Evolutionary conservation across 2,113 vertebrate genomes (phyloP).

Genomic region (Coregonus clupeaformis): DNA sequence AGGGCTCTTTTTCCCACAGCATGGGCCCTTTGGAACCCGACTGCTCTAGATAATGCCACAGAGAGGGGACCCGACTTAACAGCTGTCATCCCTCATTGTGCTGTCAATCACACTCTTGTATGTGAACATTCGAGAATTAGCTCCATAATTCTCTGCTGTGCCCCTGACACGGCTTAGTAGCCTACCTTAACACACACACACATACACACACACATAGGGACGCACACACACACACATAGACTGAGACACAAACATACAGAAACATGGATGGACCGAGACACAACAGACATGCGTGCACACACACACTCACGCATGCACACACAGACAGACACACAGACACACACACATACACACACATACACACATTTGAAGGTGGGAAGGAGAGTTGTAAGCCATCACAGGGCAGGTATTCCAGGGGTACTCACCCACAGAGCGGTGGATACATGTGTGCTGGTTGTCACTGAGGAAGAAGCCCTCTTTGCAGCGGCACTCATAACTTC

Average conservation of each 20-base stretch:
- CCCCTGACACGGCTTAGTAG: constrained; percentile 34
- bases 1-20: constrained; percentile 79
- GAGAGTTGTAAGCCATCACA: background rate
- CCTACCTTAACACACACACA: background rate
- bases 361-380: background rate
- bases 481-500: constrained; percentile 94
- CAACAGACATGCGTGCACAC: background rate
- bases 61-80: constrained; percentile 70
- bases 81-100: constrained; percentile 67
- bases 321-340: background rate
- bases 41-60: constrained; percentile 61
- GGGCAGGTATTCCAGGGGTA: constrained; percentile 1
- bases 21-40: constrained; percentile 52
- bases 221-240: background rate
- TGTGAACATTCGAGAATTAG: constrained; percentile 67
- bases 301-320: background rate
- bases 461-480: constrained; percentile 95
- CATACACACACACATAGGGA: background rate
- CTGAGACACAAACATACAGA: background rate
- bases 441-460: constrained; percentile 98
- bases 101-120: constrained; percentile 63
- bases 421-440: constrained; percentile 94
- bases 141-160: constrained; percentile 40
- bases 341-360: constrained; percentile 1
- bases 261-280: background rate